Conservation (phyloP, 35 echinoderm and acorn worm genomes). For the Nesometra sesokonis region DNA sequence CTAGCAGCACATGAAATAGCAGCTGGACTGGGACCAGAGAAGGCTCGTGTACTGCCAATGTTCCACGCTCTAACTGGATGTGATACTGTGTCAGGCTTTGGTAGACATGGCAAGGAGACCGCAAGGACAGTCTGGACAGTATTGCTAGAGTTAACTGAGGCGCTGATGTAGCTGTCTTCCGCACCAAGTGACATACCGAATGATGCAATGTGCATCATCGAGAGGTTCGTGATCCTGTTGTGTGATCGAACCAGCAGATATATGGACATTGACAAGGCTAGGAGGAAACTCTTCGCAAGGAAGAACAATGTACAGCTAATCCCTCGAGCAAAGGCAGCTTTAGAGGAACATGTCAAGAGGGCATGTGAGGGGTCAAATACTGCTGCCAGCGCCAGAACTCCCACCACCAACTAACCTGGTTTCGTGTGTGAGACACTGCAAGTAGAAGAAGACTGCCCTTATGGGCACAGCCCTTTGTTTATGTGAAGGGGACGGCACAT, state of each 20-base stretch:
- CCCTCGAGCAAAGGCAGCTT: constrained; percentile 39
- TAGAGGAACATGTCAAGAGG: constrained; percentile 32
- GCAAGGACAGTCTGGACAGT: constrained; percentile 11
- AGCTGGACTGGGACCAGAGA: background rate
- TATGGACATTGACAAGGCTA: constrained; percentile 18
- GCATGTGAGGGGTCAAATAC: constrained; percentile 27
- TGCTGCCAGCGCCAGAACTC: constrained; percentile 8
- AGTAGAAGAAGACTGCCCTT: background rate
- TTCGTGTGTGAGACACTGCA: constrained; percentile 6
- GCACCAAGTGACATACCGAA: constrained; percentile 2
- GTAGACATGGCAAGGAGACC: constrained; percentile 50
- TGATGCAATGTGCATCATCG: background rate
- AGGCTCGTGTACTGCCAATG: constrained; percentile 4
- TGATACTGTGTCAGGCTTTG: constrained; percentile 45
- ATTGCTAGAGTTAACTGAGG: constrained; percentile 2
- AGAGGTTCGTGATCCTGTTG: constrained; percentile 2
- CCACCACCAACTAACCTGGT: constrained; percentile 10
- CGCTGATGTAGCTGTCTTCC: background rate
- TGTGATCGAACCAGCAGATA: constrained; percentile 12
- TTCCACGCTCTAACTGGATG: constrained; percentile 17
- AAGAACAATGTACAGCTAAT: constrained; percentile 35
- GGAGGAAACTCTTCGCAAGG: constrained; percentile 44
- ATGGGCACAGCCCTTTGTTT: background rate
- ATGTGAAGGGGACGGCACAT: background rate
- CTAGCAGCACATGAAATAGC: constrained; percentile 14